Conservation (phyloP, 2,797 vertebrate genomes). For the Cossypha polioptera region DNA sequence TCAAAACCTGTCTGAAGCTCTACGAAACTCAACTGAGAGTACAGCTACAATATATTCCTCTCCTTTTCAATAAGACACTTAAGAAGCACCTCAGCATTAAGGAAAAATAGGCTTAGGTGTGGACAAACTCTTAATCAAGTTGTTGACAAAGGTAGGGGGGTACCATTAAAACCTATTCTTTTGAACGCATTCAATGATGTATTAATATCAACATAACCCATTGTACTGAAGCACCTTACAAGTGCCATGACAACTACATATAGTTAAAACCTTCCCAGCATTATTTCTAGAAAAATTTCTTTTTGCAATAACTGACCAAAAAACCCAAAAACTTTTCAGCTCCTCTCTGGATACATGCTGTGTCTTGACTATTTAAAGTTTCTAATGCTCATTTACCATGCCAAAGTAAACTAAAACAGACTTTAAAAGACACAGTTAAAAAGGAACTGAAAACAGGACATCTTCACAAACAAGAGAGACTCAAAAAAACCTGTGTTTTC, state of each 20-base stretch:
- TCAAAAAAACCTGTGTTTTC: background rate
- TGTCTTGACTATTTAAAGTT: background rate
- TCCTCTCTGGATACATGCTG: background rate
- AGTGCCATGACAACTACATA: background rate
- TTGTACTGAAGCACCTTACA: background rate
- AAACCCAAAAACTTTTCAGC: background rate
- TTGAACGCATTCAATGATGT: background rate
- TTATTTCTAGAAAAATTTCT: background rate
- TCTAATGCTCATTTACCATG: background rate
- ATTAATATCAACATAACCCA: background rate
- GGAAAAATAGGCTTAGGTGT: background rate
- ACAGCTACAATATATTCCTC: background rate
- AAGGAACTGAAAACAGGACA: background rate
- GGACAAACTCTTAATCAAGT: background rate
- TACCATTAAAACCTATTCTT: background rate
- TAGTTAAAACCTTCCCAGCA: background rate
- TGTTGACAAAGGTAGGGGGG: background rate
- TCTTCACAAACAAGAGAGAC: background rate
- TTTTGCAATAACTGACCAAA: background rate
- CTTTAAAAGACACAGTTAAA: background rate
- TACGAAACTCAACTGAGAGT: background rate
- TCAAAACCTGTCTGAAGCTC: background rate
- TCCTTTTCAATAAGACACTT: background rate
- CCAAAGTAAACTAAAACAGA: background rate
- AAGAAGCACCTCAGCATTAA: background rate